Conservation (phyloP, 2,888 invertebrate genomes). For the Amphipoea oculea region DNA sequence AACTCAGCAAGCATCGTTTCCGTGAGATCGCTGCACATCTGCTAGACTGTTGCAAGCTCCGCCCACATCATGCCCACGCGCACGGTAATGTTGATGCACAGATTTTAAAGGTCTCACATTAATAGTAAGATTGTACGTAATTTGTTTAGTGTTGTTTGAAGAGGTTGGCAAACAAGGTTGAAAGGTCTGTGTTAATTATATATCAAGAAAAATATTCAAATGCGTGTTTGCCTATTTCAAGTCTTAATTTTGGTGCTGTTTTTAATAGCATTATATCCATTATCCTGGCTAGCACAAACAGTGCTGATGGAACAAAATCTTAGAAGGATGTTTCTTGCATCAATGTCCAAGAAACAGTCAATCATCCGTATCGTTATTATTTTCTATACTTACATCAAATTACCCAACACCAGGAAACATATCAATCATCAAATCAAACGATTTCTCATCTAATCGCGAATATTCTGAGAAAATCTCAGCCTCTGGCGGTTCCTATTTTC, state of each 20-base stretch:
- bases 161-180: constrained; percentile 10
- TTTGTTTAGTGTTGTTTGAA: constrained; percentile 41
- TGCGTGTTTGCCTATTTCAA: neutral
- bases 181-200: neutral
- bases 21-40: constrained; percentile 69
- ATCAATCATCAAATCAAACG: constrained; percentile 56
- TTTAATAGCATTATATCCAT: neutral
- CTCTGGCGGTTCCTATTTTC: constrained; percentile 62
- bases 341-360: constrained; percentile 1
- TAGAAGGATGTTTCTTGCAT: constrained; percentile 4
- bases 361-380: constrained; percentile 40
- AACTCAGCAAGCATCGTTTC: constrained; percentile 60
- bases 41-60: constrained; percentile 68
- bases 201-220: neutral
- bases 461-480: constrained; percentile 58
- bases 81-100: constrained; percentile 69
- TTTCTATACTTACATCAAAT: constrained; percentile 48
- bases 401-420: constrained; percentile 58
- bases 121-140: constrained; percentile 33
- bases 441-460: constrained; percentile 60
- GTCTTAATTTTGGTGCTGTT: neutral
- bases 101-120: constrained; percentile 60
- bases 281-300: neutral
- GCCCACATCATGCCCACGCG: constrained; percentile 75
- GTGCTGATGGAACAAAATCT: neutral